Evolutionary conservation across 2,797 vertebrate genomes (phyloP).

Genomic region (Rhodeus uyekii): DNA sequence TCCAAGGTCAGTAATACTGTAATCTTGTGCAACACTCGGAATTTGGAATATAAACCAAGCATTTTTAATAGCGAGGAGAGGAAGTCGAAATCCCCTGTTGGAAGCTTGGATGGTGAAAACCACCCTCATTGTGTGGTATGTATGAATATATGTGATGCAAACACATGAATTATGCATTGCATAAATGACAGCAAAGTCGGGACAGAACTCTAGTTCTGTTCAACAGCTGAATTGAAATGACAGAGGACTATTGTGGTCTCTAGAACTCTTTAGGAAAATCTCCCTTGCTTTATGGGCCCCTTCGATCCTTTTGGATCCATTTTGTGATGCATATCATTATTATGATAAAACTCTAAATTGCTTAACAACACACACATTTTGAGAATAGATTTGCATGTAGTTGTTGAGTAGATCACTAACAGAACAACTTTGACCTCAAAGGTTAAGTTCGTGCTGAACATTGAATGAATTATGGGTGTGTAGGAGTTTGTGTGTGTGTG

Average conservation of each 20-base stretch:
- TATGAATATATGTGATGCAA: conserved; percentile 23
- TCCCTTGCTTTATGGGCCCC: neutral
- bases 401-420: neutral
- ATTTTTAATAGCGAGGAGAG: conserved; percentile 6
- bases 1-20: conserved; percentile 37
- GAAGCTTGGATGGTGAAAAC: conserved; percentile 4
- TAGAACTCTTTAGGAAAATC: neutral
- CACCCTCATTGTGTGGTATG: neutral
- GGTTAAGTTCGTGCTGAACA: conserved; percentile 15
- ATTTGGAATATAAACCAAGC: conserved; percentile 30
- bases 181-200: conserved; percentile 8
- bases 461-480: neutral
- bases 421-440: conserved; percentile 13
- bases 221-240: conserved; percentile 4
- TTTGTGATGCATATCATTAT: conserved; percentile 31
- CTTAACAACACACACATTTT: neutral
- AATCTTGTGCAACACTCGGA: conserved; percentile 28
- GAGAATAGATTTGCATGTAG: conserved; percentile 31
- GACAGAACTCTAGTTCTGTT: conserved; percentile 6
- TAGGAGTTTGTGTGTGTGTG: neutral
- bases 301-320: neutral
- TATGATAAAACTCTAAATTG: conserved; percentile 32
- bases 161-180: conserved; percentile 41
- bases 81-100: conserved; percentile 14
- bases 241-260: neutral